Conservation (phyloP, 2,113 vertebrate genomes). For the Anarrhichthys ocellatus region DNA sequence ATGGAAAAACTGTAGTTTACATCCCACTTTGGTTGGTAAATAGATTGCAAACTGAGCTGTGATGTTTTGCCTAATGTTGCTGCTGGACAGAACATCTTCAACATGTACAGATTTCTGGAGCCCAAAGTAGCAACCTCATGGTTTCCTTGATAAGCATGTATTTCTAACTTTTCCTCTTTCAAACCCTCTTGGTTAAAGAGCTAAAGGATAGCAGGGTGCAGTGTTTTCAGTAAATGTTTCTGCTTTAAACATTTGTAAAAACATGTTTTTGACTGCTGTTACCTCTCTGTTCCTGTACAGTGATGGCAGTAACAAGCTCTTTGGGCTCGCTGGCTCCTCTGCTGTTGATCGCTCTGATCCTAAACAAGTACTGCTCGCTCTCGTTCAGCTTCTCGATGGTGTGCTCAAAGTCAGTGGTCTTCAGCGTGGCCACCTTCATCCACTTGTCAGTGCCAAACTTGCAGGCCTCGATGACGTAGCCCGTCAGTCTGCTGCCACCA, state of each 20-base stretch:
- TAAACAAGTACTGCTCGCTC: conserved; percentile 94
- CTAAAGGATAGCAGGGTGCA: not conserved
- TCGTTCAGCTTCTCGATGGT: conserved; percentile 96
- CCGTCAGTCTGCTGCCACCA: conserved; percentile 93
- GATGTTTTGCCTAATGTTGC: not conserved
- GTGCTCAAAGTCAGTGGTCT: conserved; percentile 90
- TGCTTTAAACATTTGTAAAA: not conserved
- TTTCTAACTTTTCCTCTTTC: not conserved
- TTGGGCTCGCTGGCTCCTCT: conserved; percentile 92
- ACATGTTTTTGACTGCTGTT: conserved; percentile 17
- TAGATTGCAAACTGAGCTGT: not conserved
- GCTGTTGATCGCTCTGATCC: conserved; percentile 94
- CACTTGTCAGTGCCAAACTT: conserved; percentile 94
- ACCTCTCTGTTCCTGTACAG: conserved; percentile 95
- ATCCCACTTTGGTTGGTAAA: not conserved
- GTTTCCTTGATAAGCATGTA: not conserved
- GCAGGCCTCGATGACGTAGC: conserved; percentile 95
- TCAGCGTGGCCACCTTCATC: conserved; percentile 95
- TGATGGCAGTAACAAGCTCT: conserved; percentile 92
- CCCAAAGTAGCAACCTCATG: not conserved
- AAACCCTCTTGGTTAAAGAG: not conserved
- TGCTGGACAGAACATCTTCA: not conserved
- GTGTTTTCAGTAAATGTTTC: not conserved
- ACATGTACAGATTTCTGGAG: not conserved
- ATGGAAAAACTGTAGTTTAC: not conserved